Evolutionary conservation across 2,797 vertebrate genomes (phyloP), one percentile per base, ranked within the genome.

Genomic region (Brachyalestes nurse): DNA sequence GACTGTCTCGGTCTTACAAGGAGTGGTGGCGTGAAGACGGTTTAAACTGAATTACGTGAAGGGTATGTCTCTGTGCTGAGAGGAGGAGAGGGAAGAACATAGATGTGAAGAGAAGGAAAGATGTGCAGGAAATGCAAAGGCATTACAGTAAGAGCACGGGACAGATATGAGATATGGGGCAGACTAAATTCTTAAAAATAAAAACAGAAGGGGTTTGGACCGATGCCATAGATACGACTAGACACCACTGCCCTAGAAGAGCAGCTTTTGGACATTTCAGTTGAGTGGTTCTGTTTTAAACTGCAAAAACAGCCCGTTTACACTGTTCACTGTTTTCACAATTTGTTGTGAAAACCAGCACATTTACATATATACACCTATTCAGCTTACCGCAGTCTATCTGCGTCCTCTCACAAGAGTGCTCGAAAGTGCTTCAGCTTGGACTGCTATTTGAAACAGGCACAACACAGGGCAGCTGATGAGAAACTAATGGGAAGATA

Each of bases 11-110:
- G 42, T 61, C 28, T 67, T 53, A 40, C 67, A 67, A 72, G 74
- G 75, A 55, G 65, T 53, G 65, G 45, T 75, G 76, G 81, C 71
- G 34, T 61, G 19, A 69, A 78, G 75, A 67, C 47, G 17, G 40
- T 25, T 75, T 34, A 75, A 77, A 75, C 7, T 55, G 66, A 38
- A 77, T 47, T 34, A 47, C 78, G 57, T 47, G 66, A 61, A 25
- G 23, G 38, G 69, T 9, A 65, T 65, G 67, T 10, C 28, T 16
- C 8, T 65, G 23, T 28, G 19, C 49, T 60, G n/a, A 7, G 23
- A 10, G 25, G 28, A 57, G 65, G 40, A 28, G 62, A 66, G 71
- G 55, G 71, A 14, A 45, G 38, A 9, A 28, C 49, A 19, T 47
- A 70, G 47, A 51, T 51, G 34, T n/a, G 25, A 67, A n/a, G 34